A percentile compares a stretch with the other conserved stretches of the same genome.
These are phyloP conservation scores for Harpagoxenus sublaevis DNA, from an alignment of 2,888 invertebrate species.

Conservation along the genomic window DNA sequence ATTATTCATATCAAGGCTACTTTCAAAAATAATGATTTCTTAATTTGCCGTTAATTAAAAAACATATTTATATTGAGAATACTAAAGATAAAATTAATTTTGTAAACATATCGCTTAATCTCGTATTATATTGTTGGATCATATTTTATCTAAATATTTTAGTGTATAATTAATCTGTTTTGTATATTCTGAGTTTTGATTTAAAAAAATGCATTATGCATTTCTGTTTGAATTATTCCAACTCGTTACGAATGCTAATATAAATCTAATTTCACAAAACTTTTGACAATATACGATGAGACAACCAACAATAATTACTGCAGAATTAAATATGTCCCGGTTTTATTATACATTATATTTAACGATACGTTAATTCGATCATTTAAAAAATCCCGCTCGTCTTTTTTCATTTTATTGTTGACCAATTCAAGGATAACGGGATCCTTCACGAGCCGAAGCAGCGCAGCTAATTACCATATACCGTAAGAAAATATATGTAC, in stretches of 20 bases:
- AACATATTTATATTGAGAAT: not conserved
- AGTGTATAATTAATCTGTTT: constrained; percentile 1
- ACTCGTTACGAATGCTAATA: not conserved
- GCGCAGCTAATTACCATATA: constrained; percentile 73
- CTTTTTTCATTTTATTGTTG: constrained; percentile 14
- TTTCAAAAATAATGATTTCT: constrained; percentile 17
- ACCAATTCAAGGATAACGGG: constrained; percentile 72
- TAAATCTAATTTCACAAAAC: not conserved
- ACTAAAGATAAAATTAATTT: not conserved
- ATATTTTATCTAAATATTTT: constrained; percentile 17
- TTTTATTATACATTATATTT: constrained; percentile 23
- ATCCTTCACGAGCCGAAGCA: constrained; percentile 74
- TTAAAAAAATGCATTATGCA: not conserved
- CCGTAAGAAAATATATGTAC: constrained; percentile 78
- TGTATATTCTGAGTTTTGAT: not conserved
- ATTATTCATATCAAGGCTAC: not conserved
- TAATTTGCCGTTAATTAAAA: not conserved
- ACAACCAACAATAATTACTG: not conserved
- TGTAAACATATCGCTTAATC: not conserved
- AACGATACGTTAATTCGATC: not conserved
- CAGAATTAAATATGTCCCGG: not conserved
- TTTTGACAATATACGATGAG: not conserved
- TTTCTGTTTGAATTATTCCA: constrained; percentile 2
- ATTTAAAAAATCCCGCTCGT: not conserved
- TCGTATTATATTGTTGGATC: not conserved